Base-by-base conservation (phyloP, 2,888 invertebrate genomes). In the Calameuta pallipes region DNA sequence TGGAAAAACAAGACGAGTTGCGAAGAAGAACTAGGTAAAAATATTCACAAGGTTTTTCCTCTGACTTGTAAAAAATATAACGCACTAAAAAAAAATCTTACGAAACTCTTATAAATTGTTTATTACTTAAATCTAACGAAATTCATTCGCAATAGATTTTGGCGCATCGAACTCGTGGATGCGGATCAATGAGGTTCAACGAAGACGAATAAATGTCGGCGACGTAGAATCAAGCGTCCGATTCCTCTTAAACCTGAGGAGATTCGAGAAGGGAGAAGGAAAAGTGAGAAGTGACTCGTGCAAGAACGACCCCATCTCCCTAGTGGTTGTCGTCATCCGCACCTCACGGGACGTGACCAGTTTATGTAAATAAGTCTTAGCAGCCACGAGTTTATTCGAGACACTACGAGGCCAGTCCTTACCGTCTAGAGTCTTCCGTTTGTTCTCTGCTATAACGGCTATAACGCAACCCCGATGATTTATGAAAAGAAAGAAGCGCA, bases 341-440 rank as follows among this genome's bases (percentile, higher is more conserved):
- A 71, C 76, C 80, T 79, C 80, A 79, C 76, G 56, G 80, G 81
- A 83, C 83, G 82, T 83, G 83, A 83, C 83, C 81, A 79, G 83
- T 81, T 83, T 83, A 82, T 83, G 83, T 80, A 83, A 83, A 83
- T 81, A 80, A 79, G 76, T 76, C 31, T 71, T 34, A 9, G 11
- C 71, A 34, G 31, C 71, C 33, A 33, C 71, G 31, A 71, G 71
- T 71, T 71, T 31, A 71, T 31, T 71, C 33, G 71, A 71, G 71
- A 71, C 71, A 71, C 31, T 31, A 71, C 71, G 31, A 71, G 71
- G 71, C 71, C 34, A 56, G 56, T 56, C 56, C 56, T 9, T 34
- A 23, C 71, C 33, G 33, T 31, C 71, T 71, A 71, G 71, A 71
- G 71, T 71, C 34, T 34, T 4, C 31, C 4, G 33, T 34, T 71